Percentiles rank a stretch among this genome's conserved stretches.
Evolutionary conservation across 2,888 invertebrate genomes (phyloP).

Genomic region (Leucophenga maculata): DNA sequence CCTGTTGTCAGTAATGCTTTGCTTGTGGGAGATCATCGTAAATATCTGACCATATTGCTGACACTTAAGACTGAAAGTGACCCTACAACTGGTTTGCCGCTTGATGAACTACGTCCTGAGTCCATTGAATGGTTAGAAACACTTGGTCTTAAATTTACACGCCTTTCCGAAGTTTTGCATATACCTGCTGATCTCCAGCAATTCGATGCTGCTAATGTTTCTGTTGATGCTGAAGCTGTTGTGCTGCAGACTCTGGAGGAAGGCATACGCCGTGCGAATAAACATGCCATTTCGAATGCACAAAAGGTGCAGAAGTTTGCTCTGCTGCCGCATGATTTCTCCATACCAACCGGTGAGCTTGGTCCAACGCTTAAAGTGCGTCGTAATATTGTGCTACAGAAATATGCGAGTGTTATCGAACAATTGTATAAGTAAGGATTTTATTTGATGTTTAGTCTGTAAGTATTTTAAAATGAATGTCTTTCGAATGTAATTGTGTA

Average conservation of each 20-base stretch:
- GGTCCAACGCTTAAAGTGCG: conserved; percentile 90
- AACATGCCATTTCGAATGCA: conserved; percentile 85
- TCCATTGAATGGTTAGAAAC: conserved; percentile 81
- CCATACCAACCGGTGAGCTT: conserved; percentile 87
- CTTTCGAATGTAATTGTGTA: background rate
- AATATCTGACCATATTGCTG: conserved; percentile 87
- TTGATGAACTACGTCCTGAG: conserved; percentile 78
- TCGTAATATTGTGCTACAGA: conserved; percentile 82
- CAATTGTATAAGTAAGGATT: conserved; percentile 53
- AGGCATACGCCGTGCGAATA: conserved; percentile 84
- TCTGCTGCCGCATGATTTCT: conserved; percentile 88
- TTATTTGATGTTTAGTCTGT: background rate
- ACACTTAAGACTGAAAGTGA: conserved; percentile 87
- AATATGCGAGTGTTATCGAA: conserved; percentile 77
- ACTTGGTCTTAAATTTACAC: conserved; percentile 77
- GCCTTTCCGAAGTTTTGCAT: conserved; percentile 77
- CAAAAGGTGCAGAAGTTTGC: conserved; percentile 90
- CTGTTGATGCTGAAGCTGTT: conserved; percentile 75
- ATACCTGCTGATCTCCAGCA: conserved; percentile 51
- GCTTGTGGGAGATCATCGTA: conserved; percentile 89
- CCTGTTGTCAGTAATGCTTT: conserved; percentile 85
- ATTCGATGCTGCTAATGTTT: conserved; percentile 66
- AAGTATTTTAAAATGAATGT: too few species aligned
- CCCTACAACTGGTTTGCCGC: conserved; percentile 79
- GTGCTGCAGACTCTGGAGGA: conserved; percentile 80